phyloP scores from a whole-genome alignment of 2,888 invertebrate genomes.

The Horisme vitalbata region DNA sequence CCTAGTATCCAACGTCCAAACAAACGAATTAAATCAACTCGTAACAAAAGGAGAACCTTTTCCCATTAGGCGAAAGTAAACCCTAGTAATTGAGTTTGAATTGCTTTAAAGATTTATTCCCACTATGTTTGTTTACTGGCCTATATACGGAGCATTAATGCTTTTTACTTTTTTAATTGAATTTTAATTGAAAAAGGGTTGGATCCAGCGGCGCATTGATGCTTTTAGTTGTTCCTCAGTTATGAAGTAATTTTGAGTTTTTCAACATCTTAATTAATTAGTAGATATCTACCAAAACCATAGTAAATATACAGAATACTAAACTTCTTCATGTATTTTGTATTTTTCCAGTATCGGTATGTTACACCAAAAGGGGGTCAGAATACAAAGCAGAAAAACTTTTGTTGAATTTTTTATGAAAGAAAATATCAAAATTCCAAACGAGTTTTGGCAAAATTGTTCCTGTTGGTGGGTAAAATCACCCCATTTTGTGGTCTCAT shows the following conservation, averaged over 20 bases:
- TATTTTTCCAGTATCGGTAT: too few relatives aligned
- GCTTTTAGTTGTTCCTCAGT: constrained; percentile 17
- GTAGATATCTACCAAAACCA: too few relatives aligned
- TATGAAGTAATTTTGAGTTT: constrained; percentile 16
- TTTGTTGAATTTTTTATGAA: too few relatives aligned
- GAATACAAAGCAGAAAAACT: too few relatives aligned
- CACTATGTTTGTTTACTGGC: constrained; percentile 56
- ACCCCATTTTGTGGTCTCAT: too few relatives aligned
- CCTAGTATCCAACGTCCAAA: constrained; percentile 53
- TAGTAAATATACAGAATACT: too few relatives aligned
- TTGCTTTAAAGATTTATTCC: constrained; percentile 75
- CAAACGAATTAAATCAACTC: constrained; percentile 64
- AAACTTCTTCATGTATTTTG: too few relatives aligned
- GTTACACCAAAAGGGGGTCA: too few relatives aligned
- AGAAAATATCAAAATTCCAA: too few relatives aligned
- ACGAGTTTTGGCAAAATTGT: too few relatives aligned
- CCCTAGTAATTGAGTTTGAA: constrained; percentile 77
- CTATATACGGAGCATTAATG: constrained; percentile 55
- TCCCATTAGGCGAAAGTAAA: constrained; percentile 73
- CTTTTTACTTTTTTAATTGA: constrained; percentile 58
- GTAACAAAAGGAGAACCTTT: constrained; percentile 65
- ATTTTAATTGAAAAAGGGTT: constrained; percentile 48
- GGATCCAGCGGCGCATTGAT: constrained; percentile 33
- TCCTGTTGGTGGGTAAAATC: too few relatives aligned
- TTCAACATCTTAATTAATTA: too few relatives aligned